These are phyloP conservation scores for Brenthis daphne DNA, from an alignment of 2,888 invertebrate genomes.

Conservation along the genomic window DNA sequence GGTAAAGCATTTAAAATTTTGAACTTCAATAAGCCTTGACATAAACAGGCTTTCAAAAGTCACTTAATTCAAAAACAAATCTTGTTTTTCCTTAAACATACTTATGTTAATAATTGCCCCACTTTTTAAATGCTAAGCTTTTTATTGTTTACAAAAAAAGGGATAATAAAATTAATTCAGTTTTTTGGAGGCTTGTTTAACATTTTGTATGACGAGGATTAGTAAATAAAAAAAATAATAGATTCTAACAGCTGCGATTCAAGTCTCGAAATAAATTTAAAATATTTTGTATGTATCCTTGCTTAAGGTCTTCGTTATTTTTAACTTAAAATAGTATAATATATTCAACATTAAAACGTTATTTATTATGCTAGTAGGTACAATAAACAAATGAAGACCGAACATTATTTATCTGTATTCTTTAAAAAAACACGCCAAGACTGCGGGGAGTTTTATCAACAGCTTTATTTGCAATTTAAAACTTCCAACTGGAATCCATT, in stretches of 20 bases:
- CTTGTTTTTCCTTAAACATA: constrained; percentile 17
- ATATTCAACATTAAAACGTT: neutral
- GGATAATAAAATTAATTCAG: too few relatives aligned
- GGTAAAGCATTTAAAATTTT: constrained; percentile 3
- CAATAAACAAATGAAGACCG: constrained; percentile 4
- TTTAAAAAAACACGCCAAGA: constrained; percentile 7
- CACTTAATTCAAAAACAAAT: neutral
- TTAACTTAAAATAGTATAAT: too few relatives aligned
- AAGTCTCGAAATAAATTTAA: too few relatives aligned
- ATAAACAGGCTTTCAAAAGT: constrained; percentile 3
- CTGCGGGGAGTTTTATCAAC: constrained; percentile 14
- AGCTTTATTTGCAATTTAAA: constrained; percentile 17
- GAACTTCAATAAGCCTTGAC: constrained; percentile 17
- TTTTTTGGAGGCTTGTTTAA: too few relatives aligned
- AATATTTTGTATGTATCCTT: too few relatives aligned
- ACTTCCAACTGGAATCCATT: constrained; percentile 18
- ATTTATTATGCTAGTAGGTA: neutral
- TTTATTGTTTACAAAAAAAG: too few relatives aligned
- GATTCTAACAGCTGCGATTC: too few relatives aligned
- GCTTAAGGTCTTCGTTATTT: too few relatives aligned
- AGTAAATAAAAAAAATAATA: too few relatives aligned
- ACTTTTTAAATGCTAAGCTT: neutral
- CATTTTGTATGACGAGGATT: too few relatives aligned
- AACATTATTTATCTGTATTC: constrained; percentile 7
- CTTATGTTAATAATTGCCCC: constrained; percentile 8